A percentile compares a stretch with the other conserved stretches of the same genome.
phyloP scores from a whole-genome alignment of 92 coral and sea anemone species.

The Heliopora coerulea region DNA sequence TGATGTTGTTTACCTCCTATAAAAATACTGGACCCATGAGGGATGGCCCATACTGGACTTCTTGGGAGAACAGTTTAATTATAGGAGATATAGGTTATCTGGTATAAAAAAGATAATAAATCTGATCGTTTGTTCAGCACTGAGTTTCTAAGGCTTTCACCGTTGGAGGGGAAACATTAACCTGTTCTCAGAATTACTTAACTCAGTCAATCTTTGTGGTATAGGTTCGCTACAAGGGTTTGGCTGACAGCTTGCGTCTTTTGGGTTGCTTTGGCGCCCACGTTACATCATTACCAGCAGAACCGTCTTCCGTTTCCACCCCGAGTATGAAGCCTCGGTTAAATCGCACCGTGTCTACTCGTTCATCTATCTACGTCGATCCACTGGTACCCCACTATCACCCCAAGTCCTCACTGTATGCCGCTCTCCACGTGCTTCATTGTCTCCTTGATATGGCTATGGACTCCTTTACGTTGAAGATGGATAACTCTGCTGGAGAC shows the following conservation, averaged over 20 bases:
- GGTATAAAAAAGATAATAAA: too few relatives aligned
- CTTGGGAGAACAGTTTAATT: too few relatives aligned
- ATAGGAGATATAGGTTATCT: too few relatives aligned
- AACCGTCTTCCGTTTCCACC: conserved; percentile 50
- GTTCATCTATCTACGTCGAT: conserved; percentile 54
- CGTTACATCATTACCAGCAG: conserved; percentile 52
- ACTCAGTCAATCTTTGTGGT: too few relatives aligned
- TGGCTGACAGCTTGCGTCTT: conserved; percentile 88
- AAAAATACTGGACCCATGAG: too few relatives aligned
- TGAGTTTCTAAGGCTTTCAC: too few relatives aligned
- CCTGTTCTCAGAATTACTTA: too few relatives aligned
- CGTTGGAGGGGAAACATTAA: too few relatives aligned
- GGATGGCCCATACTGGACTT: too few relatives aligned
- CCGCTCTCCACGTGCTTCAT: conserved; percentile 85
- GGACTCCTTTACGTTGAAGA: conserved; percentile 76
- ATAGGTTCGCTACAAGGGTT: conserved; percentile 88
- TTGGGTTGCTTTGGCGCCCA: conserved; percentile 79
- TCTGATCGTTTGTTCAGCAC: too few relatives aligned
- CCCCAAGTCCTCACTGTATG: conserved; percentile 62
- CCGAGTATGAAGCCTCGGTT: conserved; percentile 36
- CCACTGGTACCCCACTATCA: conserved; percentile 49
- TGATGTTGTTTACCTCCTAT: too few relatives aligned
- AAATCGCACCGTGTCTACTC: conserved; percentile 52
- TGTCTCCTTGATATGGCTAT: conserved; percentile 92
- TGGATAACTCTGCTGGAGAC: conserved; percentile 23